phyloP scores from a whole-genome alignment of 2,797 vertebrate species.

The Chaetodon trifasciatus region DNA sequence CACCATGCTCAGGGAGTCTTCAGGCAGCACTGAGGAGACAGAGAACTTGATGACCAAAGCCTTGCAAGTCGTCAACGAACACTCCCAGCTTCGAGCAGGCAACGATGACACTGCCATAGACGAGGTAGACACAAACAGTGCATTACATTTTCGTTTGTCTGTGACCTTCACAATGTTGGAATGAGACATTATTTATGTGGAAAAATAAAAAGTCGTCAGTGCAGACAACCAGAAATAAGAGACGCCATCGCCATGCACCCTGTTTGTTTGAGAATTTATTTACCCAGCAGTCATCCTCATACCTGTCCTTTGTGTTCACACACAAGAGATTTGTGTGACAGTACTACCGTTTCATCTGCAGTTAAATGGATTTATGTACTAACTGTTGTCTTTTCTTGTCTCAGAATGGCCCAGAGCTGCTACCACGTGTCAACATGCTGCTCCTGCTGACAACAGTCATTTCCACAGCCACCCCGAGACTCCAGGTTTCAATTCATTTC shows the following conservation, averaged over 20 bases:
- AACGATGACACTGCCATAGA: slow-evolving; percentile 84
- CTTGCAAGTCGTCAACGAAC: slow-evolving; percentile 91
- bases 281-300: not conserved
- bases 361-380: not conserved
- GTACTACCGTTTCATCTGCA: not conserved
- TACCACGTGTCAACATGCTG: slow-evolving; percentile 95
- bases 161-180: not conserved
- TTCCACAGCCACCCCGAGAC: slow-evolving; percentile 89
- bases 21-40: slow-evolving; percentile 87
- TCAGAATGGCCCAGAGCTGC: slow-evolving; percentile 94
- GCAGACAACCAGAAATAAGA: not conserved
- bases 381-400: slow-evolving; percentile 6
- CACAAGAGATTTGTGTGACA: not conserved
- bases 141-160: not conserved
- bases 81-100: slow-evolving; percentile 90
- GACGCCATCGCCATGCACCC: not conserved
- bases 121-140: slow-evolving; percentile 83
- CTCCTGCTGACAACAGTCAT: slow-evolving; percentile 91
- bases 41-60: slow-evolving; percentile 89
- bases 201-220: not conserved
- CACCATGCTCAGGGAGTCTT: slow-evolving; percentile 88
- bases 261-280: not conserved
- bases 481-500: slow-evolving; percentile 87
- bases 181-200: not conserved
- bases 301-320: not conserved